A percentile compares a stretch with the other conserved stretches of the same genome.
Evolutionary conservation across 1,140 invertebrate species (phyloP).

Genomic region (Aphelenchoides fujianensis): DNA sequence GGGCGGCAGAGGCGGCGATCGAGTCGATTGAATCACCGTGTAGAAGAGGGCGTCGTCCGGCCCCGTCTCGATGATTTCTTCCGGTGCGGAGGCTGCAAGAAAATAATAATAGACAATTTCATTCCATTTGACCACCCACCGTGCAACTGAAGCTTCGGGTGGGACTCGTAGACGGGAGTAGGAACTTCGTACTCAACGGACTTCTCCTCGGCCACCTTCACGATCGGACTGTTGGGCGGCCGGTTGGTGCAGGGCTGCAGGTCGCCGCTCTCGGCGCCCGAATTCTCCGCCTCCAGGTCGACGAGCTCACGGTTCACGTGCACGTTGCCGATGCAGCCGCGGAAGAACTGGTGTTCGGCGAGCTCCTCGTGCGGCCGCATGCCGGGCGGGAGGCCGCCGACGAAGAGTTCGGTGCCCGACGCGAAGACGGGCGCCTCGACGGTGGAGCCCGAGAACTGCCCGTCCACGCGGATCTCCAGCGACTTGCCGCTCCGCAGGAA

Average conservation of each 20-base stretch:
- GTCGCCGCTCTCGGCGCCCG: slow-evolving; percentile 1
- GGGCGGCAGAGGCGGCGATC: neutral
- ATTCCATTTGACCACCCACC: too few relatives aligned
- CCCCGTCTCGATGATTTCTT: neutral
- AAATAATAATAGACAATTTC: too few relatives aligned
- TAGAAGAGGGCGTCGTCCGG: neutral
- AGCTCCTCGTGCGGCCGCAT: slow-evolving; percentile 32
- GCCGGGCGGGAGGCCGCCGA: slow-evolving; percentile 54
- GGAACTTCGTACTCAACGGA: neutral
- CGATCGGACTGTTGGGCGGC: neutral
- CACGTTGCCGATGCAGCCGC: too few relatives aligned
- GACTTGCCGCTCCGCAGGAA: slow-evolving; percentile 24
- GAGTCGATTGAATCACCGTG: neutral
- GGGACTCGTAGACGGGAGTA: neutral
- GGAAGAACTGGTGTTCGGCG: slow-evolving; percentile 29
- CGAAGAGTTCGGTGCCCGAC: slow-evolving; percentile 44
- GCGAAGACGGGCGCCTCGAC: slow-evolving; percentile 14
- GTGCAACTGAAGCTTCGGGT: neutral
- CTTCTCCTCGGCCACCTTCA: neutral
- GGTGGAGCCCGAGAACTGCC: slow-evolving; percentile 3
- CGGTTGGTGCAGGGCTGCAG: neutral
- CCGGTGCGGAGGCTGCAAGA: too few relatives aligned
- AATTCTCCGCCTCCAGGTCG: neutral
- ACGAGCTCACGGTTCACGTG: slow-evolving; percentile 10
- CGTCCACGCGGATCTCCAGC: slow-evolving; percentile 27